Evolutionary conservation across 2,888 invertebrate species (phyloP), one percentile per base, ranked within the genome.

Genomic region (Entomobrya proxima): DNA sequence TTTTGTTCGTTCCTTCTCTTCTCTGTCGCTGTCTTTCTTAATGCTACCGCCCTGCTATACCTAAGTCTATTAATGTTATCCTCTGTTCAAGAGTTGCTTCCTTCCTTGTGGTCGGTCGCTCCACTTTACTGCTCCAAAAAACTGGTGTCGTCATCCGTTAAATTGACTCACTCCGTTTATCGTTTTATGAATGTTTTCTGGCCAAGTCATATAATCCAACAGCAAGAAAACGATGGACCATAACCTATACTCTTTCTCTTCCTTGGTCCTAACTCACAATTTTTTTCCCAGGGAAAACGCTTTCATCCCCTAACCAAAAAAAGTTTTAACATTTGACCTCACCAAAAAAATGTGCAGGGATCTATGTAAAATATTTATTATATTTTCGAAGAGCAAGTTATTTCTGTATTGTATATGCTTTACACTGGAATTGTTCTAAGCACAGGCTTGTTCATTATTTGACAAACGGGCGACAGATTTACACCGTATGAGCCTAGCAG

Each of bases 381-480:
- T n/a, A n/a, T n/a, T n/a, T n/a, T n/a, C n/a, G n/a, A n/a, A n/a
- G n/a, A n/a, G n/a, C n/a, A n/a, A n/a, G n/a, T n/a, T n/a, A n/a
- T n/a, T n/a, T n/a, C n/a, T n/a, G n/a, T n/a, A n/a, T n/a, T n/a
- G n/a, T n/a, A n/a, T n/a, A n/a, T n/a, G n/a, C n/a, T n/a, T n/a
- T n/a, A n/a, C n/a, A n/a, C n/a, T n/a, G n/a, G n/a, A n/a, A n/a
- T n/a, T n/a, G n/a, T n/a, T n/a, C n/a, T n/a, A n/a, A n/a, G n/a
- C n/a, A n/a, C n/a, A n/a, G n/a, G n/a, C n/a, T n/a, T n/a, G n/a
- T n/a, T n/a, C n/a, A 21, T 27, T 74, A 47, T 50, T 75, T 75
- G 50, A 52, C 55, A 77, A 77, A 58, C n/a, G 27, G 13, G 76
- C 61, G 76, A 77, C 76, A 77, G 76, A 58, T 58, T 77, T 77